Conservation (phyloP, 2,888 invertebrate species). For the Cheilosia urbana region DNA sequence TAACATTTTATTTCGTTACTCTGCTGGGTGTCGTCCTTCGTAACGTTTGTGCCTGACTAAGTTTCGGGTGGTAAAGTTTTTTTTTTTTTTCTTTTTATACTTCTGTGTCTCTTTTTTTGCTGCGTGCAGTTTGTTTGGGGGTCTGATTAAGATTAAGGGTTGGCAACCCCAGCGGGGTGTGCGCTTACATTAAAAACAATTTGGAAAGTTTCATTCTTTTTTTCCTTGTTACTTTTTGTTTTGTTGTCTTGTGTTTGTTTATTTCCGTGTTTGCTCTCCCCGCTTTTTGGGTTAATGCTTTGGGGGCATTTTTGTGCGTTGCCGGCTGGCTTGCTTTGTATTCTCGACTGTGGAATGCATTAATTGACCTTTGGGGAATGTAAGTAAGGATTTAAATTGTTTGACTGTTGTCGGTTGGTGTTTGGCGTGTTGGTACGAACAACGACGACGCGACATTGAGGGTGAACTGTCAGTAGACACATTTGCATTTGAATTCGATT, state of each 20-base stretch:
- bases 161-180: conserved; percentile 70
- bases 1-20: conserved; percentile 62
- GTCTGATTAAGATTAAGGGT: conserved; percentile 74
- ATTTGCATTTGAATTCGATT: conserved; percentile 76
- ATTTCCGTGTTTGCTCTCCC: conserved; percentile 62
- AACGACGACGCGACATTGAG: conserved; percentile 18
- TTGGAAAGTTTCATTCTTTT: conserved; percentile 63
- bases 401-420: conserved; percentile 69
- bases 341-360: conserved; percentile 65
- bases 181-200: conserved; percentile 75
- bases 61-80: conserved; percentile 25
- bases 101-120: conserved; percentile 5
- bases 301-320: conserved; percentile 33
- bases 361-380: conserved; percentile 75
- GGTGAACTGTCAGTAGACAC: conserved; percentile 46
- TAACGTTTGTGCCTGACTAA: conserved; percentile 34
- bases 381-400: conserved; percentile 75
- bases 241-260: conserved; percentile 67
- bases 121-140: conserved; percentile 65
- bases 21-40: conserved; percentile 70
- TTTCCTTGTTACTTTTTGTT: conserved; percentile 49
- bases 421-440: conserved; percentile 43
- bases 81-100: conserved; percentile 7
- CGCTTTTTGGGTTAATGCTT: conserved; percentile 34
- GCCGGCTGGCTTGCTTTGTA: neutral